Base-by-base conservation (phyloP, 2,888 invertebrate species). In the Eremobia ochroleuca region DNA sequence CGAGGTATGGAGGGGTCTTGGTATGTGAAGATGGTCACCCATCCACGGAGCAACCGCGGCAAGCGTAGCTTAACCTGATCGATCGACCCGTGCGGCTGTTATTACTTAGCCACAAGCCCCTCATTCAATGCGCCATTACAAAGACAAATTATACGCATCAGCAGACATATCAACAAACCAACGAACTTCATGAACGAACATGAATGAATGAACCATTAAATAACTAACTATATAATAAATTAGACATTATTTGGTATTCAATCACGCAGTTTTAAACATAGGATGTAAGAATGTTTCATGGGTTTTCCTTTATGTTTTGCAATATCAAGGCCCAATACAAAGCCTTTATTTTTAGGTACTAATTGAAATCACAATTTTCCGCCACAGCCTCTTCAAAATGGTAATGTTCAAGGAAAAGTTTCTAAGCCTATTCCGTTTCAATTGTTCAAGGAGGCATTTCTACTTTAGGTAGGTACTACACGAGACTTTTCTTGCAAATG, bases 401-500 rank as follows among this genome's bases (percentile, higher is more conserved):
- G 37, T 28, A 66, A 76, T 31, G 15, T 58, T 64, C 18, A n/a
- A 64, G 71, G 71, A 77, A 65, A 49, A 34, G 46, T 64, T 49
- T 69, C 64, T 28, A 15, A n/a, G 37, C 37, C 40, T n/a, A 49
- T 77, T 71, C 58, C 46, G 49, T 64, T 69, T 46, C 69, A 70
- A 58, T 77, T 70, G 58, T 77, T 65, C 31, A 2, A 49, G 55
- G 31, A 64, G n/a, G 21, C 64, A n/a, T 61, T 70, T 69, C 55
- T 55, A 67, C 37, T 40, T 31, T 31, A 13, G 21, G 11, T 61
- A n/a, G 15, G 18, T 31, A 31, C 25, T 13, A 65, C 55, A n/a
- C 55, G 40, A n/a, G 34, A 73, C 40, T 79, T 68, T 59, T 77
- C 72, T 73, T 55, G 13, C 40, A 61, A 80, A 80, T 80, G 61